Evolutionary conservation across 2,797 vertebrate genomes (phyloP).

Genomic region (Mormyrops attenuatus): DNA sequence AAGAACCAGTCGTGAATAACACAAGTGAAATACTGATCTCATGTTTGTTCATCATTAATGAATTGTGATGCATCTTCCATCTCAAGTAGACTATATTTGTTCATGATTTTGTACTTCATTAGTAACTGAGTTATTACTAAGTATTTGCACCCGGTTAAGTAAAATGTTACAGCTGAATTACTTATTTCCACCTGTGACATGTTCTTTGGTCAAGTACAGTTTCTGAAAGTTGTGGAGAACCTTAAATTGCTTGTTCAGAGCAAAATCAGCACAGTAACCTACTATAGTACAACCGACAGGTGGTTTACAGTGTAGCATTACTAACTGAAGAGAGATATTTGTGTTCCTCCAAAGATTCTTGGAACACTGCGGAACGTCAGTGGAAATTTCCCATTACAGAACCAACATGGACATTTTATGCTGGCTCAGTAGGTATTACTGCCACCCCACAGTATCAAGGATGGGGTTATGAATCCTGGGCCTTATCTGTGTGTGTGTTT

Average conservation of each 20-base stretch:
- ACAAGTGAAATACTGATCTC: background rate
- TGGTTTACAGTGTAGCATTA: background rate
- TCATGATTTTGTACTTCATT: background rate
- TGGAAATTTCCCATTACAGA: background rate
- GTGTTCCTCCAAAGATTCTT: background rate
- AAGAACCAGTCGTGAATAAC: background rate
- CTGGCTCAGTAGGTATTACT: background rate
- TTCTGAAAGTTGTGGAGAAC: background rate
- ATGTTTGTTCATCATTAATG: background rate
- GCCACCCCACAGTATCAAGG: background rate
- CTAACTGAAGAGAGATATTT: background rate
- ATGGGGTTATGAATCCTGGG: background rate
- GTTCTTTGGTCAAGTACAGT: background rate
- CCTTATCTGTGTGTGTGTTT: background rate
- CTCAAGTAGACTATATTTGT: background rate
- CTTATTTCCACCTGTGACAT: background rate
- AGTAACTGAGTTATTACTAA: background rate
- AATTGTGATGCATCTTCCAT: background rate
- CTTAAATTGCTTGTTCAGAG: background rate
- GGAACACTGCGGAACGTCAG: background rate
- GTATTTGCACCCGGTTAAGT: background rate
- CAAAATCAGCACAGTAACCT: background rate
- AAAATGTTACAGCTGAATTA: background rate
- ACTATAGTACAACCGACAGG: background rate
- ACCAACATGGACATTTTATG: background rate